Base-by-base conservation (phyloP, 2,113 vertebrate species). In the Halcyon malimbica region DNA sequence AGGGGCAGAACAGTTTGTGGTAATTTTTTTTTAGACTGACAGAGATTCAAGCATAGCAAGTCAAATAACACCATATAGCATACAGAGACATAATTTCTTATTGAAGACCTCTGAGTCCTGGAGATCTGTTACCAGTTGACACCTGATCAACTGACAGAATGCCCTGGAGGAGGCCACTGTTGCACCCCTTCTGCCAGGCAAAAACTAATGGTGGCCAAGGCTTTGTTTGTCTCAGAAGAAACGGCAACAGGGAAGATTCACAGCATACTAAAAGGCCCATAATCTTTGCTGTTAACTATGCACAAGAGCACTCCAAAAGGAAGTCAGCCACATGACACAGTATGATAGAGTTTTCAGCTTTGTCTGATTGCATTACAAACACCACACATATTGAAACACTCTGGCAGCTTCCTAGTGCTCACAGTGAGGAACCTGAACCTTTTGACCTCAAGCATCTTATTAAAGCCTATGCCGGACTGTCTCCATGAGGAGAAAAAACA, bases 371-470 rank as follows among this genome's bases (percentile, higher is more conserved):
- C 97, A 96, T 96, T 97, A 97, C 97, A 97, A 97, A 97, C 97
- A 96, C 94, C 94, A 87, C 97, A 97, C 98, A 98, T 98, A 97
- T 95, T 98, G 98, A 98, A 98, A 96, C 98, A 97, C 97, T 98
- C 97, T 96, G 97, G 95, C 98, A 95, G 97, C 96, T 98, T 98
- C 97, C 97, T 97, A 96, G 96, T 10, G 91, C 96, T 98, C 98
- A 80, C 97, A 97, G 97, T 96, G 96, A 98, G 98, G 92, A 97
- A 92, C 92, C 97, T 97, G 96, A 98, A 98, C 98, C 97, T 90
- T 91, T 93, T 98, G 98, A 98, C 98, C 98, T 97, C 97, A 95
- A 97, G 95, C 97, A 96, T 98, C 98, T 98, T 99, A 98, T 98
- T 98, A 98, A 98, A 98, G 97, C 92, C 96, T 96, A 96, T 83